These are phyloP conservation scores for Pyrrhia umbra DNA, from an alignment of 2,888 invertebrate genomes.

Conservation along the genomic window DNA sequence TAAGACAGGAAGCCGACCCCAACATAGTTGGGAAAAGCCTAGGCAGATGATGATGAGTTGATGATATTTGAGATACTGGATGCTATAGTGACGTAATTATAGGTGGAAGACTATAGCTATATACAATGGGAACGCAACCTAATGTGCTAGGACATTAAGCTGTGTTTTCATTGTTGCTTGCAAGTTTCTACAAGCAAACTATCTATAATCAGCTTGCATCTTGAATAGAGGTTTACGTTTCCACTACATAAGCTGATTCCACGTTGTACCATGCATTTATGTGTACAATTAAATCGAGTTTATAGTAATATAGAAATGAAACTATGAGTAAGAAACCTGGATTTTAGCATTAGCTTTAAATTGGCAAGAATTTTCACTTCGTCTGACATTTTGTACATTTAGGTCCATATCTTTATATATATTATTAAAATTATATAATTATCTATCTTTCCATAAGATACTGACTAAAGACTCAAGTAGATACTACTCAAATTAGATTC, in stretches of 20 bases:
- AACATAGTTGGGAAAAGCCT: too few species aligned
- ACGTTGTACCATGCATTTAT: not conserved
- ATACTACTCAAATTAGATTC: too few species aligned
- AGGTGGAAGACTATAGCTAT: not conserved
- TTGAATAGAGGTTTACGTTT: not conserved
- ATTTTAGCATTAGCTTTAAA: not conserved
- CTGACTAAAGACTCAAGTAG: too few species aligned
- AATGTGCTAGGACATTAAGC: not conserved
- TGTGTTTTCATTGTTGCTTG: not conserved
- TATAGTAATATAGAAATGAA: not conserved
- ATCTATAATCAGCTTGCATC: not conserved
- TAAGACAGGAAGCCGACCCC: too few species aligned
- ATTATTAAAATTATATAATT: too few species aligned
- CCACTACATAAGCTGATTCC: not conserved
- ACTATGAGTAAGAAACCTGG: not conserved
- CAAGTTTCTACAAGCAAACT: not conserved
- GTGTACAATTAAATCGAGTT: not conserved
- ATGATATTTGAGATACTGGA: conserved; percentile 15
- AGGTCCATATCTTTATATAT: too few species aligned
- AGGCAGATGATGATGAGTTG: too few species aligned
- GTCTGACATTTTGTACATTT: too few species aligned
- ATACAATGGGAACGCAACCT: not conserved
- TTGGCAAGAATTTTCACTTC: too few species aligned
- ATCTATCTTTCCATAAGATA: too few species aligned
- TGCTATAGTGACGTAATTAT: not conserved